Conservation (phyloP, 2,888 invertebrate species). For the Eledona agricola region DNA sequence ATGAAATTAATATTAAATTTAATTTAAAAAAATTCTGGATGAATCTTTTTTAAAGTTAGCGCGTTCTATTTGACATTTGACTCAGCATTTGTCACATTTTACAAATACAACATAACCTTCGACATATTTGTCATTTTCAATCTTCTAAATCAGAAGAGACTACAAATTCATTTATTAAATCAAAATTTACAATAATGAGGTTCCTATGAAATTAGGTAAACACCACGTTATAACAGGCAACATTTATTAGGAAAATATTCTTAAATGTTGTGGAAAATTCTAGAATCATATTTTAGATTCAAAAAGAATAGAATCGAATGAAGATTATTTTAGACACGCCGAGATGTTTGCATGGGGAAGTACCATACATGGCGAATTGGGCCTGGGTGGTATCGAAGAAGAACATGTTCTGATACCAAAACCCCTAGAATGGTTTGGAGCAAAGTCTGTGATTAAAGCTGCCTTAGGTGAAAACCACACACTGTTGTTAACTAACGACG, state of each 20-base stretch:
- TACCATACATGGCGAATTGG: constrained; percentile 79
- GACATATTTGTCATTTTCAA: constrained; percentile 17
- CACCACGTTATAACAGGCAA: too few species aligned
- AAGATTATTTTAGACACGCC: too few species aligned
- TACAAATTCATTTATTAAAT: constrained; percentile 4
- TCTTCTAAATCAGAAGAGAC: constrained; percentile 4
- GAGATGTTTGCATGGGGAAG: constrained; percentile 80
- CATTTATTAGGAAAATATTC: too few species aligned
- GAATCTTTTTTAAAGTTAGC: constrained; percentile 24
- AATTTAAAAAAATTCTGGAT: neutral
- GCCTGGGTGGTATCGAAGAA: constrained; percentile 79
- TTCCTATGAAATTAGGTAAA: constrained; percentile 9
- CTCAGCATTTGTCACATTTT: neutral
- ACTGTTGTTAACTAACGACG: constrained; percentile 77
- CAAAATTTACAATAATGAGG: constrained; percentile 22
- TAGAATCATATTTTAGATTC: too few species aligned
- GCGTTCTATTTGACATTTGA: constrained; percentile 11
- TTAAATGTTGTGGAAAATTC: too few species aligned
- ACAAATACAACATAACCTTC: constrained; percentile 21
- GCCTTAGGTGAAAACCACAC: constrained; percentile 88
- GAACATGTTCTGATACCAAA: constrained; percentile 72
- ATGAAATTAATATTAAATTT: too few species aligned
- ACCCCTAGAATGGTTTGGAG: constrained; percentile 70
- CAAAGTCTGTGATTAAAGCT: constrained; percentile 65
- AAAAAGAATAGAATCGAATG: too few species aligned